Conservation (phyloP, 2,797 vertebrate species). For the Gorsachius magnificus region DNA sequence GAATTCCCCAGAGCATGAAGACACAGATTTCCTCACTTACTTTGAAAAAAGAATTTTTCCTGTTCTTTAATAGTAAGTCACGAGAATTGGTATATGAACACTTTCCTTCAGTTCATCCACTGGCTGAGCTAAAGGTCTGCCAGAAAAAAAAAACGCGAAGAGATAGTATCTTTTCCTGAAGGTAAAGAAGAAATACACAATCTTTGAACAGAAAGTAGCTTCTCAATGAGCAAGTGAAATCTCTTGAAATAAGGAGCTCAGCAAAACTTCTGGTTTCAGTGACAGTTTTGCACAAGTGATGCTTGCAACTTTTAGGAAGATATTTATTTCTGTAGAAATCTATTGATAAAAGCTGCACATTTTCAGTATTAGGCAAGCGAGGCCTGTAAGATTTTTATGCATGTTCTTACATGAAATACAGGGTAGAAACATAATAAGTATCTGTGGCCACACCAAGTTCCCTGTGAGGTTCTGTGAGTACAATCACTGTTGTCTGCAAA, state of each 20-base stretch:
- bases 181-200: not conserved
- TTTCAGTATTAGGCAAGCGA: not conserved
- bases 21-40: constrained; percentile 35
- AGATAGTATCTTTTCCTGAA: constrained; percentile 16
- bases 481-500: not conserved
- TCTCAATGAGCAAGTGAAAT: not conserved
- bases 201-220: not conserved
- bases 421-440: not conserved
- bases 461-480: not conserved
- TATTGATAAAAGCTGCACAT: not conserved
- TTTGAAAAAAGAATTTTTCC: constrained; percentile 1
- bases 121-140: not conserved
- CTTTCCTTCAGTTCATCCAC: not conserved
- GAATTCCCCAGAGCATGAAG: not conserved
- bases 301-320: not conserved
- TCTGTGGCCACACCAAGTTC: not conserved
- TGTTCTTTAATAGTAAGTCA: constrained; percentile 11
- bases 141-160: not conserved
- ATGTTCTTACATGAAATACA: not conserved
- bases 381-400: not conserved
- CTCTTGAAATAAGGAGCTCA: not conserved
- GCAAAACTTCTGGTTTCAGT: not conserved
- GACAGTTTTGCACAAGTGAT: not conserved
- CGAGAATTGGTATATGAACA: not conserved
- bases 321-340: not conserved